These are phyloP conservation scores for Hipparchia semele DNA, from an alignment of 2,888 invertebrate genomes.

Conservation along the genomic window DNA sequence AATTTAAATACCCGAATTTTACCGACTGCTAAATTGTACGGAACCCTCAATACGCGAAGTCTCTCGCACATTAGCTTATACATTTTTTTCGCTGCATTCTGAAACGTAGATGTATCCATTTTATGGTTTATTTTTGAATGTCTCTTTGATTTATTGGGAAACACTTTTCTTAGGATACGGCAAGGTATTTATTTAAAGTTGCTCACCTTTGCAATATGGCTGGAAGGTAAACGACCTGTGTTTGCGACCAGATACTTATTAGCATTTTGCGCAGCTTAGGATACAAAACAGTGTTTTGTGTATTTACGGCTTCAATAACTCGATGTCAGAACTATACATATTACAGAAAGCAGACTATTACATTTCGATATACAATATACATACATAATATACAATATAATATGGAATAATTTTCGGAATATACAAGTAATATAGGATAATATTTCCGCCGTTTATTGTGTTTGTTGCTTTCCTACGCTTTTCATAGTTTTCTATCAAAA, in stretches of 20 bases:
- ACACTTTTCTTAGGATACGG: neutral
- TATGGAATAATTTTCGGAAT: no score
- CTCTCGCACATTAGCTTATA: neutral
- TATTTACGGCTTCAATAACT: no score
- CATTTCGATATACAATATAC: no score
- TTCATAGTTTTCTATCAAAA: no score
- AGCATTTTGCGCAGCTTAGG: neutral
- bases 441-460: neutral
- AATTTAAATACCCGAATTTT: no score
- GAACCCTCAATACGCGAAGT: neutral
- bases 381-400: no score
- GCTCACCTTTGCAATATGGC: constrained; percentile 20
- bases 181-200: constrained; percentile 18
- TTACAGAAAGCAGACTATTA: no score
- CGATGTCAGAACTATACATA: no score
- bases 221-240: constrained; percentile 38
- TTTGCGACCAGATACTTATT: constrained; percentile 35
- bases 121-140: neutral
- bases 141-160: constrained; percentile 1
- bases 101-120: neutral
- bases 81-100: neutral
- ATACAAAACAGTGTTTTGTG: neutral
- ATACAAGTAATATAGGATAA: no score
- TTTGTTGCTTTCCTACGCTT: neutral
- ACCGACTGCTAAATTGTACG: neutral